Evolutionary conservation across 2,113 vertebrate genomes (phyloP).

Genomic region (Carollia perspicillata): DNA sequence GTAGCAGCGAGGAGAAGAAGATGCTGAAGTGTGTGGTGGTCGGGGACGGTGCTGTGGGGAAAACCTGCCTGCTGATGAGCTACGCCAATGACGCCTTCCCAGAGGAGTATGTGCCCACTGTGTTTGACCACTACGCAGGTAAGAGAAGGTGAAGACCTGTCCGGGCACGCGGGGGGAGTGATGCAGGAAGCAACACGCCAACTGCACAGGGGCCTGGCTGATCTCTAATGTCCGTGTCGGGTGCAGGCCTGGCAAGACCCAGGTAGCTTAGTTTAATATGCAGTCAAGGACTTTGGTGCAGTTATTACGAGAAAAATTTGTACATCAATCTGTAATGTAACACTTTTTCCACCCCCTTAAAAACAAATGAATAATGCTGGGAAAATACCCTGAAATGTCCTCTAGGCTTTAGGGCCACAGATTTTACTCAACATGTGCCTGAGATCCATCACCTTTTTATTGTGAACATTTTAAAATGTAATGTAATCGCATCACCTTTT

Average conservation of each 20-base stretch:
- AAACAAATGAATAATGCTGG: neutral
- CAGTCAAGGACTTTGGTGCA: neutral
- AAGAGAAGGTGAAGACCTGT: slow-evolving; percentile 41
- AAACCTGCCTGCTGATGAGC: slow-evolving; percentile 89
- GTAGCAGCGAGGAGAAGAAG: slow-evolving; percentile 75
- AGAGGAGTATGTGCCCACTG: slow-evolving; percentile 86
- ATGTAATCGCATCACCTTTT: neutral
- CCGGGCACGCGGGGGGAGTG: fast-evolving
- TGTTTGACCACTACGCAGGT: slow-evolving; percentile 91
- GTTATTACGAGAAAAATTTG: neutral
- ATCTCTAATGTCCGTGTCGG: neutral
- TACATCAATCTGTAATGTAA: neutral
- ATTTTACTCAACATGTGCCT: neutral
- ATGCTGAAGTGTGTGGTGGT: slow-evolving; percentile 89
- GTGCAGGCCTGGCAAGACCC: neutral
- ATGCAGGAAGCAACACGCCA: neutral
- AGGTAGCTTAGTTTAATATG: neutral
- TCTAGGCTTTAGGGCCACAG: neutral
- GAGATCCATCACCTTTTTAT: neutral
- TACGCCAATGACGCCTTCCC: slow-evolving; percentile 89
- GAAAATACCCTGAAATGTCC: neutral
- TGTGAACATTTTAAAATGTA: slow-evolving; percentile 1
- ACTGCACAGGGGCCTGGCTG: neutral
- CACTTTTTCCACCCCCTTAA: neutral
- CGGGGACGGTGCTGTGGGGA: slow-evolving; percentile 87